Evolutionary conservation across 1,140 invertebrate species (phyloP), one percentile per base, ranked within the genome.

Genomic region (Drosophila bipectinata): DNA sequence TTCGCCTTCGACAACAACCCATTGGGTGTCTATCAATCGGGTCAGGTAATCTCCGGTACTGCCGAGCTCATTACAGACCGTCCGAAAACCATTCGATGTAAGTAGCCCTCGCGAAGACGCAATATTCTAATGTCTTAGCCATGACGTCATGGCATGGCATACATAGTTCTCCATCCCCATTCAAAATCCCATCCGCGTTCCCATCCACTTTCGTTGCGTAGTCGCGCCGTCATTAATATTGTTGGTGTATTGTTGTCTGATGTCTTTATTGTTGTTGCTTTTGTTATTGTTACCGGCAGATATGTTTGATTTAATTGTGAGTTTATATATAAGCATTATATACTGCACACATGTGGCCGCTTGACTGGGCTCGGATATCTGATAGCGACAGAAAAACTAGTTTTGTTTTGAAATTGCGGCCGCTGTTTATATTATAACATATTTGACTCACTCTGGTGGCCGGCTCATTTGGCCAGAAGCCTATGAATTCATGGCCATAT

Each of bases 1-100:
- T 93, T 94, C 53, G 81, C 83, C 54, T 93, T 94, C 63, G 93
- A 92, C 52, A 89, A 92, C 56, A 93, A 93, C 78, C 92, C 92
- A 3, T 77, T 91, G 41, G 90, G 84, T 3, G 91, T 93, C 6
- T 94, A 93, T 64, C 94, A 92, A 91, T 92, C 92, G 54, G 93
- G 93, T 18, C 92, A 94, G 77, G 91, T 90, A 7, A 90, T 94
- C 9, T 92, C 92, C 53, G 93, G 93, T 5, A 91, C 91, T 63
- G 91, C 93, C 2, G 83, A 93, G 34, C 68, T 94, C 34, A 85
- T 88, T 21, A 87, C 92, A 30, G 92, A 93, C 60, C 92, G 92
- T 32, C 90, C 93, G 0, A 93, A 93, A 77, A 93, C 93, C 78
- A 92, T 92, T 61, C 71, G 91, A 77, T 92, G 92, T 92, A 78